phyloP scores from a whole-genome alignment of 1,140 invertebrate species.

The Euborellia annulipes region DNA sequence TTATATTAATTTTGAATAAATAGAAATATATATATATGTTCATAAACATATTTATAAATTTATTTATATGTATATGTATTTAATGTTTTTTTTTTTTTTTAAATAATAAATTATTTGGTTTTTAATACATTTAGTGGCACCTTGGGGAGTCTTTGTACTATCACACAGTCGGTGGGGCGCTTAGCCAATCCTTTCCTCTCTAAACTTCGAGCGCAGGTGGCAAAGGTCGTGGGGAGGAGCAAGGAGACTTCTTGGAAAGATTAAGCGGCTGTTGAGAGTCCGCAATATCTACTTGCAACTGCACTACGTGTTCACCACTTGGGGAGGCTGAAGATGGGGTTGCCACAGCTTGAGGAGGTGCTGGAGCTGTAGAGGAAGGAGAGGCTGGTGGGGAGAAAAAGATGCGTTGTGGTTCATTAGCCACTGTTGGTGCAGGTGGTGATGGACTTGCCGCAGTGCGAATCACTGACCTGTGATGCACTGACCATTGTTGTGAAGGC shows the following conservation, averaged over 20 bases:
- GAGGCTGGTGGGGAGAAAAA: too few relatives aligned
- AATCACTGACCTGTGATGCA: neutral
- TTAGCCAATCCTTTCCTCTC: neutral
- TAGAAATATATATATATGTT: constrained; percentile 18
- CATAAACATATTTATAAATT: neutral
- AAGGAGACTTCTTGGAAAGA: constrained; percentile 74
- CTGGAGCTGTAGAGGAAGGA: too few relatives aligned
- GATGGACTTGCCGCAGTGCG: neutral
- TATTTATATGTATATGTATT: too few relatives aligned
- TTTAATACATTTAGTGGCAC: constrained; percentile 37
- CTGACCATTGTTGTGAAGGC: too few relatives aligned
- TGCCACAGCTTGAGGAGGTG: too few relatives aligned
- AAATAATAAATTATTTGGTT: constrained; percentile 50
- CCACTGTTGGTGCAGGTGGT: constrained; percentile 16
- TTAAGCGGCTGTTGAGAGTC: constrained; percentile 71
- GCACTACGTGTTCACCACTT: constrained; percentile 33
- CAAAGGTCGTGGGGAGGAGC: constrained; percentile 45
- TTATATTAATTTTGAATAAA: too few relatives aligned
- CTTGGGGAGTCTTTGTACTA: constrained; percentile 20
- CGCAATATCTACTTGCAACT: constrained; percentile 63
- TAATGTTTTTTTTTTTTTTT: too few relatives aligned
- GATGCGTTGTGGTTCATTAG: neutral
- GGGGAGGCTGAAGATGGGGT: neutral
- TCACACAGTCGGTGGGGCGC: constrained; percentile 11
- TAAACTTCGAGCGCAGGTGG: constrained; percentile 1